Percentiles rank a stretch among this genome's conserved stretches.
These are phyloP conservation scores for Zosterops borbonicus DNA, from an alignment of 2,113 vertebrate species.

Conservation along the genomic window DNA sequence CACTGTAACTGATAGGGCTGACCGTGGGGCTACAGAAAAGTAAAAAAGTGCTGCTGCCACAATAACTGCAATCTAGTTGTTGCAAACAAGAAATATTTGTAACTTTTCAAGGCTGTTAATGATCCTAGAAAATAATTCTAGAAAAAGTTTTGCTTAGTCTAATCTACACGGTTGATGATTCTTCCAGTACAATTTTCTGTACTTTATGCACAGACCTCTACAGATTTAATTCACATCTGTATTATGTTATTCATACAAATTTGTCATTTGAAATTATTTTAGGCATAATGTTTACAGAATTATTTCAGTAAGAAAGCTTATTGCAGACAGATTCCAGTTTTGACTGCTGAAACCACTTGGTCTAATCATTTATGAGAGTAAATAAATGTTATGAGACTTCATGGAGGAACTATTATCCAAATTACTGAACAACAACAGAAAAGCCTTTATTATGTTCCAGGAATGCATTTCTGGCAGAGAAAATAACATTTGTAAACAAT, in stretches of 20 bases:
- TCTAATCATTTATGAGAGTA: slow-evolving; percentile 65
- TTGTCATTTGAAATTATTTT: slow-evolving; percentile 42
- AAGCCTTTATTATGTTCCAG: slow-evolving; percentile 65
- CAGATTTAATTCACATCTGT: background rate
- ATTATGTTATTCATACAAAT: background rate
- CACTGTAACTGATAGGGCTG: background rate
- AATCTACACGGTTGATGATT: background rate
- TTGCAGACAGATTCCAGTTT: slow-evolving; percentile 14
- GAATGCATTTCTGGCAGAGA: slow-evolving; percentile 74
- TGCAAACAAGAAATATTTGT: background rate
- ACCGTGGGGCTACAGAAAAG: background rate
- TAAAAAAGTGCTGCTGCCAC: background rate
- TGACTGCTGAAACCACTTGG: slow-evolving; percentile 34
- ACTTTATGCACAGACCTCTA: background rate
- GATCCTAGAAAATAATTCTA: background rate
- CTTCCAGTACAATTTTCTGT: background rate
- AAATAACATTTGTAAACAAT: slow-evolving; percentile 70
- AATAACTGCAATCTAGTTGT: background rate
- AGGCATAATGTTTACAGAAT: slow-evolving; percentile 20
- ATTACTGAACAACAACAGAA: slow-evolving; percentile 69
- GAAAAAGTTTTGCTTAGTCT: background rate
- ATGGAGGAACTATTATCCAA: slow-evolving; percentile 74
- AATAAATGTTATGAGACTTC: slow-evolving; percentile 78
- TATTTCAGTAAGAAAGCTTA: slow-evolving; percentile 42
- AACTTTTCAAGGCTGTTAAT: background rate